phyloP scores from a whole-genome alignment of 64 coral and sea anemone genomes.

The Pocillopora damicornis region DNA sequence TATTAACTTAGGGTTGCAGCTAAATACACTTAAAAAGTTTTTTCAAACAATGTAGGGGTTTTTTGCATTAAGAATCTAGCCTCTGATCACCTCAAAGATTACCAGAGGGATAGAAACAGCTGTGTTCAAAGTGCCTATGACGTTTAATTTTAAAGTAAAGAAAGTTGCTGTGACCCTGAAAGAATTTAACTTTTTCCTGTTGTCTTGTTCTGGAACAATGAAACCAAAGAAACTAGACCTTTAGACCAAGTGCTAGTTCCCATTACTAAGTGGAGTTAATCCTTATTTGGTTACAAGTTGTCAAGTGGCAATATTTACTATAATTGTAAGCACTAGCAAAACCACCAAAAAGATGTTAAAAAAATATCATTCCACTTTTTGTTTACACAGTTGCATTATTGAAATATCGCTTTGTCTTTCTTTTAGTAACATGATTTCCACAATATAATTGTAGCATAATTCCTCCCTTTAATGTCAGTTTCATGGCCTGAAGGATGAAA shows the following conservation, averaged over 20 bases:
- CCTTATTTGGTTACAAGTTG: background rate
- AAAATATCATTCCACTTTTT: slow-evolving; percentile 7
- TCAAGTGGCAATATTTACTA: background rate
- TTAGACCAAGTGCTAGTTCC: background rate
- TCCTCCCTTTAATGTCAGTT: too few species aligned
- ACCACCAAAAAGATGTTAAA: background rate
- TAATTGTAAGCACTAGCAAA: background rate
- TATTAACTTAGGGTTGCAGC: slow-evolving; percentile 13
- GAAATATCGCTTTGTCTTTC: slow-evolving; percentile 13
- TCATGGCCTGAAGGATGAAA: too few species aligned
- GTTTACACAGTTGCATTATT: slow-evolving; percentile 8
- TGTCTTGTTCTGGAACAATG: slow-evolving; percentile 16
- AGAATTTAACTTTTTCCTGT: slow-evolving; percentile 12
- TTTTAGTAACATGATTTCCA: slow-evolving; percentile 7
- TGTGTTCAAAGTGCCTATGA: slow-evolving; percentile 24
- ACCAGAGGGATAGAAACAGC: slow-evolving; percentile 7
- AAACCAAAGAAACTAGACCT: slow-evolving; percentile 20
- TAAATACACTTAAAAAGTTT: slow-evolving; percentile 9
- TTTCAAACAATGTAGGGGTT: slow-evolving; percentile 4
- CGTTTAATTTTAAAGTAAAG: slow-evolving; percentile 19
- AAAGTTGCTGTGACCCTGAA: slow-evolving; percentile 4
- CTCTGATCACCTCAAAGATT: slow-evolving; percentile 17
- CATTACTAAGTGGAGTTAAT: slow-evolving; percentile 8
- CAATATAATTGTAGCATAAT: slow-evolving; percentile 7
- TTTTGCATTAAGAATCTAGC: background rate